Evolutionary conservation across 2,888 invertebrate genomes (phyloP), one percentile per base, ranked within the genome.

Genomic region (Vanessa cardui): DNA sequence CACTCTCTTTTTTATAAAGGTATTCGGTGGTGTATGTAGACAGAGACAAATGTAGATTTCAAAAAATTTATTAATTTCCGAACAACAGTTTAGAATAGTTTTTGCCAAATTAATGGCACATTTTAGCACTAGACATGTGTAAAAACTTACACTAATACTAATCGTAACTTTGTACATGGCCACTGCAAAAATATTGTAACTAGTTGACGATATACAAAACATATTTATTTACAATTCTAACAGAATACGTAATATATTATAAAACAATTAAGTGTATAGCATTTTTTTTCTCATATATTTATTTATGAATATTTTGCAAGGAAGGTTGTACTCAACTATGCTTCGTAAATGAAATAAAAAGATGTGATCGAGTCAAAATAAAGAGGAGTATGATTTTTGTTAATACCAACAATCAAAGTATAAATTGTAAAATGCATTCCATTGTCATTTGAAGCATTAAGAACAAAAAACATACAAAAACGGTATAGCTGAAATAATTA

Each of bases 71-170:
- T 86, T 85, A 80, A 82, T 80, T 84, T 86, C 80, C 83, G 84
- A 88, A 87, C 88, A 89, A 87, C 87, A 86, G 82, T 85, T 81
- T 80, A 86, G 81, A 85, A 84, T 83, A 84, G 79, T 78, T 77
- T 72, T 79, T 80, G 86, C 89, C 90, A 82, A 78, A 60, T 80
- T 80, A 84, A 88, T 90, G 89, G 90, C 90, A 89, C 87, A 77
- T 77, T 77, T 83, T 83, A 83, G 70, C 74, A 78, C 80, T 82
- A 86, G 78, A 76, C 74, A 82, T 75, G 82, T 85, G 89, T 90
- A 91, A 88, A 90, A 90, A 87, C 79, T 86, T 86, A 86, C 78
- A 82, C 77, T 76, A 75, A 76, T 60, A 80, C 71, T 76, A 81
- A 75, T 73, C 69, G 71, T 83, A 84, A 83, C 79, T 87, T 84